These are phyloP conservation scores for Andrena dorsata DNA, from an alignment of 2,888 invertebrate genomes.

Conservation along the genomic window DNA sequence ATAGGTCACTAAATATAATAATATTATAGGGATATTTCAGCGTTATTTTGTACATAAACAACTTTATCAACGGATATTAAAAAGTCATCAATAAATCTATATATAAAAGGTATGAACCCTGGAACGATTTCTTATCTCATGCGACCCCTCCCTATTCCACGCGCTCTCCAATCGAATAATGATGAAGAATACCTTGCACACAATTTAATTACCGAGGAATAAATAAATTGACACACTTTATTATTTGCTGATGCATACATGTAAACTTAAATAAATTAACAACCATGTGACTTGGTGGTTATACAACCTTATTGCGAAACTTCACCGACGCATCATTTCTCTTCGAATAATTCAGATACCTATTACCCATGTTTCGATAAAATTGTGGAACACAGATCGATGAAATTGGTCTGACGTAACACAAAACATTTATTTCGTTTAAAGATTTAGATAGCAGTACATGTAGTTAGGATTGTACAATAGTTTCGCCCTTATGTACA, in stretches of 20 bases:
- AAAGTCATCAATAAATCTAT: constrained; percentile 83
- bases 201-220: constrained; percentile 14
- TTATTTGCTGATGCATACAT: not conserved
- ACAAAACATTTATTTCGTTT: constrained; percentile 64
- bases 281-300: no score
- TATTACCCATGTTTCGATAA: not conserved
- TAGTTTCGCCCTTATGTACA: constrained; percentile 59
- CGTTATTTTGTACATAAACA: constrained; percentile 84
- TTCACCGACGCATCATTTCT: not conserved
- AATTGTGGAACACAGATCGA: not conserved
- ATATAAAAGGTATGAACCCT: constrained; percentile 72
- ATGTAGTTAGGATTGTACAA: constrained; percentile 55
- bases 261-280: not conserved
- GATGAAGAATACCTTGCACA: not conserved
- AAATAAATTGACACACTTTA: not conserved
- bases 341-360: no score
- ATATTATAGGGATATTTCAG: constrained; percentile 81
- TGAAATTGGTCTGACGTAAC: constrained; percentile 7
- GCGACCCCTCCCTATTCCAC: not conserved
- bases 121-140: not conserved
- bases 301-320: no score
- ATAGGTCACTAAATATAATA: constrained; percentile 78
- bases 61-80: constrained; percentile 83
- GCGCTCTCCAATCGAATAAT: not conserved
- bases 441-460: constrained; percentile 55